Evolutionary conservation across 2,113 vertebrate species (phyloP).

Genomic region (Heptranchias perlo): DNA sequence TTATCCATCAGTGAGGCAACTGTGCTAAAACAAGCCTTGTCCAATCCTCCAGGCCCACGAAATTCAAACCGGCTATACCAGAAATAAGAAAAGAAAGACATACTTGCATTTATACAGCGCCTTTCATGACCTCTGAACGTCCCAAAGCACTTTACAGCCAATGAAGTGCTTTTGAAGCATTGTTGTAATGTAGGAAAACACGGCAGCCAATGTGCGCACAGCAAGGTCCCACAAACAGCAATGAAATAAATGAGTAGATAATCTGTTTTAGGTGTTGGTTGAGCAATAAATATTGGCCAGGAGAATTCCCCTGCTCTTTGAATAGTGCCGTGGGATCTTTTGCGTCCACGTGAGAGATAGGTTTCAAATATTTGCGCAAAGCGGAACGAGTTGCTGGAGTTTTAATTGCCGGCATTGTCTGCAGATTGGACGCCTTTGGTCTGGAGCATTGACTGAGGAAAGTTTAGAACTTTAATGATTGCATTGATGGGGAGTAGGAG

Average conservation of each 20-base stretch:
- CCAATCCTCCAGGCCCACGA: not conserved
- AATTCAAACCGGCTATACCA: not conserved
- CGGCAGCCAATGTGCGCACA: not conserved
- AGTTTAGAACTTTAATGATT: not conserved
- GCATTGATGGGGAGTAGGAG: no score
- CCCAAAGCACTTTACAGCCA: not conserved
- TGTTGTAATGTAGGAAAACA: not conserved
- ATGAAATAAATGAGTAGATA: not conserved
- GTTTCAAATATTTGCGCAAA: not conserved
- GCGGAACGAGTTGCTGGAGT: no score
- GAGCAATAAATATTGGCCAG: not conserved
- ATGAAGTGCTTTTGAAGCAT: not conserved
- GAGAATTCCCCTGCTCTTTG: not conserved
- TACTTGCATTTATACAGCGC: not conserved
- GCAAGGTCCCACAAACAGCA: not conserved
- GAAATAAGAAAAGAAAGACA: not conserved
- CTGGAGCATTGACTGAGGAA: not conserved
- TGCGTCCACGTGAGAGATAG: not conserved
- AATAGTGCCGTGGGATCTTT: not conserved
- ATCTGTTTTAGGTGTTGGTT: not conserved
- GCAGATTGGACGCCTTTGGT: not conserved
- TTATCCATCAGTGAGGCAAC: not conserved
- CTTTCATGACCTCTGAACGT: not conserved
- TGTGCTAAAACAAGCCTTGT: not conserved
- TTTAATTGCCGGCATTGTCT: not conserved